Evolutionary conservation across 2,797 vertebrate species (phyloP), one percentile per base, ranked within the genome.

Genomic region (Hapalemur alaotrensis): DNA sequence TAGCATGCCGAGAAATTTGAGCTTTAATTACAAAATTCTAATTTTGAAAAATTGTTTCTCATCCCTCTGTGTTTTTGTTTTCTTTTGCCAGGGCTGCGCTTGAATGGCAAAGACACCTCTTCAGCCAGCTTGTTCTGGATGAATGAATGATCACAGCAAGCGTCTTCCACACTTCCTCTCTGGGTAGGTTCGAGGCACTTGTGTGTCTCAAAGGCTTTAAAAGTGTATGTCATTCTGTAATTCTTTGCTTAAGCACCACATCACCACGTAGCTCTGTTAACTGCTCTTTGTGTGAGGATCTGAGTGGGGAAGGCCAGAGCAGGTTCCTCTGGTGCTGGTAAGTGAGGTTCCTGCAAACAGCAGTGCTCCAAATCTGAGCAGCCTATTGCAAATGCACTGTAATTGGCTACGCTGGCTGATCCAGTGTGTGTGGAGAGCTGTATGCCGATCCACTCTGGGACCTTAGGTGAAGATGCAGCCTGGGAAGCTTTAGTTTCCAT

Each of bases 371-470:
- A 38, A 78, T 23, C n/a, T 46, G 59, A 18, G 82, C 76, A 73
- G 67, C 87, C 94, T 84, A 9, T 69, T 93, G 83, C 63, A 92
- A 52, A 83, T 11, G 48, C 41, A 50, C 75, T 95, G 95, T 2
- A 52, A 52, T 70, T 41, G 14, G n/a, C 32, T 69, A 6, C 23
- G 38, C 38, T 72, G 43, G 75, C 67, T 91, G 78, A 69, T 93
- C 92, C 41, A 41, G 57, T 96, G 81, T 30, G 18, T 75, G 75
- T 90, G 78, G 94, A 88, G 89, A 94, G 93, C 23, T 78, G 10
- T 18, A 65, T 50, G 70, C 76, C 41, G 67, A 54, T 91, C 97
- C 54, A 76, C 78, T 57, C 54, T 83, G 90, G 82, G 93, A 59
- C 52, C 67, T 61, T 5, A 12, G 43, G 15, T 7, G 67, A 96